Evolutionary conservation across 2,113 vertebrate genomes (phyloP), one percentile per base, ranked within the genome.

Genomic region (Apteryx owenii): DNA sequence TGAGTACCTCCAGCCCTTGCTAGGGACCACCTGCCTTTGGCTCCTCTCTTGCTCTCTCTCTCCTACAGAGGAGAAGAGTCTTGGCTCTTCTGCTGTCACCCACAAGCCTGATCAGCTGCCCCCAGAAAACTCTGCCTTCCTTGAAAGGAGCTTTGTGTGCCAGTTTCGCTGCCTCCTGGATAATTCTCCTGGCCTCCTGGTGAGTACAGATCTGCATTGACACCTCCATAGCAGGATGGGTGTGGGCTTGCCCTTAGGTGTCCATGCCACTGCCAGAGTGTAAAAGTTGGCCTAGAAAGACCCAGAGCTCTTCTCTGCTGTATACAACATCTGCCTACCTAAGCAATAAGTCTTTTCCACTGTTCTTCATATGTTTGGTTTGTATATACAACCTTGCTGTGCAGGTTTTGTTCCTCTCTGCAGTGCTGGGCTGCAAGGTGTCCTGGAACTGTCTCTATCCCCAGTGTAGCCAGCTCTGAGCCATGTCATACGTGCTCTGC

Each of bases 131-230:
- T 98, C 98, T 3, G 98, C 98, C 82, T 98, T 98, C 93, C 98
- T 98, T 91, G 98, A 99, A 94, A 97, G 98, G 75, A 98, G 89
- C 89, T 99, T 99, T 8, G 94, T 98, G 44, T 99, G 98, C 82
- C 97, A 97, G 36, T 98, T 99, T 87, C 98, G 98, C 81, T 99
- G 99, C 95, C 98, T 99, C 31, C 97, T 99, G 94, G 98, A 98
- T 96, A 98, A 98, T 75, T 99, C 98, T 38, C 98, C 98, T 0
- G 98, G 98, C 50, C 99, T 99, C 78, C 97, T 98, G 97, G 99
- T 98, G 96, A 93, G 95, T 87, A 28, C 51, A 89, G 81, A 60
- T 56, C 31, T 5, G 3, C 1, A 0, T 44, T 29, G 28, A 2
- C 6, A 33, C 31, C 40, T 54, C 20, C 19, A 2, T 11, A 60